These are phyloP conservation scores for Poecilia picta DNA, from an alignment of 2,797 vertebrate genomes.

Conservation along the genomic window DNA sequence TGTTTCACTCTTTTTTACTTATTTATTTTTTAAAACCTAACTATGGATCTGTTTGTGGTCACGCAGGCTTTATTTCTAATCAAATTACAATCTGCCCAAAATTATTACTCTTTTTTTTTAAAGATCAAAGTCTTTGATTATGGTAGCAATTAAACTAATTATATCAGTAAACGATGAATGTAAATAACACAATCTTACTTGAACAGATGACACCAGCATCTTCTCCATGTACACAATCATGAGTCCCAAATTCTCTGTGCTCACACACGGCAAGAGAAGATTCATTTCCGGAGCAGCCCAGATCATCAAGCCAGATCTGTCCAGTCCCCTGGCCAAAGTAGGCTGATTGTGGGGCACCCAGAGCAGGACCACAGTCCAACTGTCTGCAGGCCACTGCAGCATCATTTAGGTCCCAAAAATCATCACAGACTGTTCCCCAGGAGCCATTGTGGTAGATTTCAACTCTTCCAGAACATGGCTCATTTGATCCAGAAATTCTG, in stretches of 20 bases:
- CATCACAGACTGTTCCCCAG: too few species aligned
- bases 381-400: neutral
- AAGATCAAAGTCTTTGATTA: neutral
- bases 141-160: neutral
- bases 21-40: neutral
- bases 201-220: slow-evolving; percentile 21
- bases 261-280: neutral
- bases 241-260: neutral
- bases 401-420: neutral
- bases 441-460: slow-evolving; percentile 15
- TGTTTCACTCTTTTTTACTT: too few species aligned
- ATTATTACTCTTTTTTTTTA: neutral
- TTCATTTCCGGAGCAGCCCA: slow-evolving; percentile 12
- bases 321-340: slow-evolving; percentile 8
- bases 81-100: neutral
- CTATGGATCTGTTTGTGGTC: too few species aligned
- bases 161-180: neutral
- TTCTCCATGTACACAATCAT: fast-evolving
- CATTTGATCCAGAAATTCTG: neutral
- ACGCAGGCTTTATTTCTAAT: neutral
- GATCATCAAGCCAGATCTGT: neutral
- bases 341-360: fast-evolving
- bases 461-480: slow-evolving; percentile 41
- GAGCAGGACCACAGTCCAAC: neutral
- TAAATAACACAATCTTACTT: neutral